Conservation (phyloP, 1,140 invertebrate genomes). For the Aricia agestis region DNA sequence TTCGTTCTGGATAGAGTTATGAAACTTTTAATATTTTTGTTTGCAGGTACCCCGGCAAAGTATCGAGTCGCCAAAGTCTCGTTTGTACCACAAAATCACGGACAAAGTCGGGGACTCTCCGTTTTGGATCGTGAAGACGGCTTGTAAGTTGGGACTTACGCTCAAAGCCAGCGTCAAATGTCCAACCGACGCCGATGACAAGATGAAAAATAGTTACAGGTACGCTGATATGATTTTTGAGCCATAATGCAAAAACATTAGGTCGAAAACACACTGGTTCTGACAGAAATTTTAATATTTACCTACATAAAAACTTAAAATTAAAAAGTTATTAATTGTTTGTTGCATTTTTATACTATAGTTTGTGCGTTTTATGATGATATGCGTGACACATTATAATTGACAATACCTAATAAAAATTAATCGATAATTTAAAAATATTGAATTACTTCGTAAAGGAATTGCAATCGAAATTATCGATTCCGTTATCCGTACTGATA, state of each 20-base stretch:
- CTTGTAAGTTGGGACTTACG: constrained; percentile 33
- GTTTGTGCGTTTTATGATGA: too few relatives aligned
- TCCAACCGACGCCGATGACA: constrained; percentile 22
- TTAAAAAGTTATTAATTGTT: too few relatives aligned
- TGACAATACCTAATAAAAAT: too few relatives aligned
- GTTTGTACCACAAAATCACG: constrained; percentile 29
- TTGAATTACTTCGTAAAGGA: too few relatives aligned
- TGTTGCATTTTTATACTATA: too few relatives aligned
- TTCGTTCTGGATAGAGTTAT: too few relatives aligned
- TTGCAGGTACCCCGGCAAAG: constrained; percentile 36
- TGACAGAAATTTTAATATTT: background rate
- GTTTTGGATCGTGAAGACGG: constrained; percentile 28
- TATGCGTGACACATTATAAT: too few relatives aligned
- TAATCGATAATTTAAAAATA: too few relatives aligned
- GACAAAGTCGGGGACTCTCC: constrained; percentile 2
- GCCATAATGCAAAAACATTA: too few relatives aligned
- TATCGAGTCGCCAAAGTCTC: constrained; percentile 33
- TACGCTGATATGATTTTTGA: constrained; percentile 23
- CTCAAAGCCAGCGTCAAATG: constrained; percentile 25
- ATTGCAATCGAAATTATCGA: too few relatives aligned
- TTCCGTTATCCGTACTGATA: too few relatives aligned
- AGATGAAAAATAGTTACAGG: constrained; percentile 30
- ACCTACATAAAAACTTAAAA: background rate
- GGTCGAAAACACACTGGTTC: background rate
- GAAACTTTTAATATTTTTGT: constrained; percentile 8